Base-by-base conservation (phyloP, 2,113 vertebrate species). In the Petromus typicus region DNA sequence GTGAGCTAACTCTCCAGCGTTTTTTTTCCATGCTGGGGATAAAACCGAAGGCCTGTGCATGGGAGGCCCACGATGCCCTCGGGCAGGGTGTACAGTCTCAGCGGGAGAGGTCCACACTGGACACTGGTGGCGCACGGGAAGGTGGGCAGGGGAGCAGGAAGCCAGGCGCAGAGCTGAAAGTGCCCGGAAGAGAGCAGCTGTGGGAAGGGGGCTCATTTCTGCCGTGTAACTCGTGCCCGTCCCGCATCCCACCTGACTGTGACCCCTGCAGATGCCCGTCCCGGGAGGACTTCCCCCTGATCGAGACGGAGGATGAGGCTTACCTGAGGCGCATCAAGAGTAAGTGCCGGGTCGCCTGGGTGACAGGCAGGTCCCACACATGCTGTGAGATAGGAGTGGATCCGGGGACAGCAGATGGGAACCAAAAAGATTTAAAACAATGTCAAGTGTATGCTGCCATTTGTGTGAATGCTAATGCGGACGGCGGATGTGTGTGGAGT, bases 281-380 rank as follows among this genome's bases (percentile, higher is more conserved):
- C 27, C 98, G 98, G 90, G 99, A 99, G 79, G 99, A 99, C 85
- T 99, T 99, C 56, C 99, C 99, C 3, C 97, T 99, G 43, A 99
- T 99, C 22, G 99, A 99, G 98, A 99, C 99, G 0, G 99, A 99
- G 96, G 97, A 99, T 0, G 99, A 99, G 78, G 99, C 99, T 11
- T 99, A 99, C 76, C 90, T 99, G 34, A 96, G 99, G 82, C 98
- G 99, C 97, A 98, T 99, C 69, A 99, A 99, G 98, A 99, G 99
- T 99, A 89, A 57, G 56, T 57, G 54, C 11, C 11, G 54, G 54
- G 54, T 3, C 54, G 13, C 48, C 48, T 10, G 48, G 48, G 48
- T 51, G n/a, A n/a, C n/a, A n/a, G n/a, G n/a, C n/a, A n/a, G n/a
- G n/a, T n/a, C n/a, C n/a, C n/a, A n/a, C n/a, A n/a, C n/a, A n/a